Percentiles rank a stretch among this genome's conserved stretches.
These are phyloP conservation scores for Conops quadrifasciatus DNA, from an alignment of 2,888 invertebrate species.

Conservation along the genomic window DNA sequence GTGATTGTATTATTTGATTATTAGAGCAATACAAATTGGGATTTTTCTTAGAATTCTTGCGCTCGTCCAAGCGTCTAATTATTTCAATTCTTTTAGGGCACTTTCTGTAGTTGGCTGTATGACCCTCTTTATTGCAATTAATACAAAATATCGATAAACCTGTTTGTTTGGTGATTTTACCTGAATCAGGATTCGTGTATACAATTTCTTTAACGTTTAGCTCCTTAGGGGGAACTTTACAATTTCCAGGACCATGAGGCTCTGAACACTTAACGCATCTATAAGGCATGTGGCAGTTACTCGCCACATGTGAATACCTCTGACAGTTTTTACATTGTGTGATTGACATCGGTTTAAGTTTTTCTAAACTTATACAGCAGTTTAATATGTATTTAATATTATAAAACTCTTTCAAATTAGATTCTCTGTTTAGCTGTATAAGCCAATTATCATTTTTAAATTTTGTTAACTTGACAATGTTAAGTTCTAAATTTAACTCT, in stretches of 20 bases:
- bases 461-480: neutral
- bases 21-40: too few species aligned
- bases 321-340: constrained; percentile 29
- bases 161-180: constrained; percentile 1
- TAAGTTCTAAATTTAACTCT: neutral
- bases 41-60: too few species aligned
- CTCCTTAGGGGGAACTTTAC: constrained; percentile 20
- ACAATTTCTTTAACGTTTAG: constrained; percentile 6
- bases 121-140: constrained; percentile 17
- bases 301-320: neutral
- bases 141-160: constrained; percentile 7
- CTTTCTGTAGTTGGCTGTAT: constrained; percentile 16
- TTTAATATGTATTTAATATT: neutral
- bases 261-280: constrained; percentile 5
- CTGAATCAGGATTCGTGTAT: constrained; percentile 11
- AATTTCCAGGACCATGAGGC: constrained; percentile 4
- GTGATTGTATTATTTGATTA: too few species aligned
- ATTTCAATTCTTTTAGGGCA: too few species aligned
- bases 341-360: neutral
- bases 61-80: too few species aligned
- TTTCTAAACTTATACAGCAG: constrained; percentile 13
- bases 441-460: neutral
- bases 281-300: constrained; percentile 13
- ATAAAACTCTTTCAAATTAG: neutral
- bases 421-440: neutral